These are phyloP conservation scores for Phortica variegata DNA, from an alignment of 1,140 invertebrate species.

Conservation along the genomic window DNA sequence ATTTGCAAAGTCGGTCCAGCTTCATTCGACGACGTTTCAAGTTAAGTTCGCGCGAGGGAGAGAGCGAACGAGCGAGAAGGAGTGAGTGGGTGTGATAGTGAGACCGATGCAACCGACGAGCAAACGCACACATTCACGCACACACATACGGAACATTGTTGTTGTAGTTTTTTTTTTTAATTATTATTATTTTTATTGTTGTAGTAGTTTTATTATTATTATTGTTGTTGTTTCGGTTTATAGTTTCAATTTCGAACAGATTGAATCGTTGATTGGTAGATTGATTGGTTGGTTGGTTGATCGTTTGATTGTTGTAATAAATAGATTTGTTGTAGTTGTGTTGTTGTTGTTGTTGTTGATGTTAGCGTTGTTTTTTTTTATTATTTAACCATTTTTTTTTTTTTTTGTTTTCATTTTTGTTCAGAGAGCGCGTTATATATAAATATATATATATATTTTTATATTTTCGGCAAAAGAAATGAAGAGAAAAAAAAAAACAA, in stretches of 20 bases:
- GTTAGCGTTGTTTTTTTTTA: conserved; percentile 33
- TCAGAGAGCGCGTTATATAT: too few relatives aligned
- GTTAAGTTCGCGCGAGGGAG: too few relatives aligned
- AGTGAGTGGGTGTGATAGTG: too few relatives aligned
- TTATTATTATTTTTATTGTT: background rate
- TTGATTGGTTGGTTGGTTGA: conserved; percentile 6
- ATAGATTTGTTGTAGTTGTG: conserved; percentile 14
- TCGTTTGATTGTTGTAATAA: conserved; percentile 12
- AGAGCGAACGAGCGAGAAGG: too few relatives aligned
- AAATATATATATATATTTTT: background rate
- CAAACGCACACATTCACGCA: too few relatives aligned
- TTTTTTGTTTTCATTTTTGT: conserved; percentile 16
- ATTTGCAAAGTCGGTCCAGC: conserved; percentile 45
- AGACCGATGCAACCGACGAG: too few relatives aligned
- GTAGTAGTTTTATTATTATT: background rate
- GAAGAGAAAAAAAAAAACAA: conserved; percentile 42
- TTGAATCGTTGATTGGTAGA: conserved; percentile 10
- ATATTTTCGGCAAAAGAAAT: conserved; percentile 33
- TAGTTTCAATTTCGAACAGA: background rate
- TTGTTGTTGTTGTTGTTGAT: conserved; percentile 29
- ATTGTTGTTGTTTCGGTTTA: background rate
- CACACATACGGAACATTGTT: too few relatives aligned
- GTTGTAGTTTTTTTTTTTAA: too few relatives aligned
- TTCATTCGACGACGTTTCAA: too few relatives aligned
- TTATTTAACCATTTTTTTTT: conserved; percentile 27